phyloP scores from a whole-genome alignment of 2,113 vertebrate species.

The Maccullochella peelii region DNA sequence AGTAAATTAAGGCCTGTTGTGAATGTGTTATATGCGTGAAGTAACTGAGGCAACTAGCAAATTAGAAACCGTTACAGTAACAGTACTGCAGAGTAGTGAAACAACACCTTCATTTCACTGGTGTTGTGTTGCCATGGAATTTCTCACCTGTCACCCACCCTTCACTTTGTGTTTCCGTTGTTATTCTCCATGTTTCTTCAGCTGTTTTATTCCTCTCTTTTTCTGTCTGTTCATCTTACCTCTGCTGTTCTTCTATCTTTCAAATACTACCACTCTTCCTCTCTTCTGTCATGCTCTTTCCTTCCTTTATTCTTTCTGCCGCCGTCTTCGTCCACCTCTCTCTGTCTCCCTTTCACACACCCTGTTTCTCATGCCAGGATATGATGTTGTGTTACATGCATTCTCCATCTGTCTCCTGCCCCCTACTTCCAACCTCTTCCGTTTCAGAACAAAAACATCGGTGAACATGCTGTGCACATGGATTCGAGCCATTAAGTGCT shows the following conservation, averaged over 20 bases:
- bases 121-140: constrained; percentile 52
- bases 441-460: constrained; percentile 43
- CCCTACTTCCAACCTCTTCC: constrained; percentile 32
- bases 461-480: constrained; percentile 53
- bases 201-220: constrained; percentile 3
- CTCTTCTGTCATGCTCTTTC: background rate
- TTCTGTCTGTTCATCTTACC: background rate
- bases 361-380: constrained; percentile 7
- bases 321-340: background rate
- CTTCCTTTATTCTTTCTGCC: background rate
- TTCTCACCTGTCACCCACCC: constrained; percentile 27
- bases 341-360: background rate
- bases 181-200: background rate
- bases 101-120: constrained; percentile 11
- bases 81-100: background rate
- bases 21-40: background rate
- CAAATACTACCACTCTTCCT: background rate
- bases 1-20: background rate
- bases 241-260: constrained; percentile 15
- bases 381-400: constrained; percentile 37
- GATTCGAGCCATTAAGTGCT: constrained; percentile 56
- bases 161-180: constrained; percentile 29
- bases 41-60: background rate
- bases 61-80: constrained; percentile 23
- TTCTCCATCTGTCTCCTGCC: constrained; percentile 68